Conservation (phyloP, 2,113 vertebrate species). For the Neoarius graeffei region DNA sequence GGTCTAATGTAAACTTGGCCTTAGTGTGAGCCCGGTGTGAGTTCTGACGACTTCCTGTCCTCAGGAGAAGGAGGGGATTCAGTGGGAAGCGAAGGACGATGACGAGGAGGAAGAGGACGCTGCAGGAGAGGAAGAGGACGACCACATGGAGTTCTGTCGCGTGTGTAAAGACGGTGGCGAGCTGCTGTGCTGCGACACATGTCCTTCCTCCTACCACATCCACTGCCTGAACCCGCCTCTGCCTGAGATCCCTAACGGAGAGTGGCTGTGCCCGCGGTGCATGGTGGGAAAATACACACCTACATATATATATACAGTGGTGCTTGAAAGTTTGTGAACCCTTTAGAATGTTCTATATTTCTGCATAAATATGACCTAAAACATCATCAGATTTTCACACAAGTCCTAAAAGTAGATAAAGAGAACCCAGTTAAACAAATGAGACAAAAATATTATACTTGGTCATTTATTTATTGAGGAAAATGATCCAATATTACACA, state of each 20-base stretch:
- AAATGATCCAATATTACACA: too few species aligned
- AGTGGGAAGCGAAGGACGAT: constrained; percentile 95
- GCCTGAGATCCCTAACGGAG: constrained; percentile 96
- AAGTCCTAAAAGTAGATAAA: too few species aligned
- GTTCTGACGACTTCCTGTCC: neutral
- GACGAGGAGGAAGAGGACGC: constrained; percentile 91
- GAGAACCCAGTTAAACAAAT: too few species aligned
- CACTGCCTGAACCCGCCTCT: constrained; percentile 96
- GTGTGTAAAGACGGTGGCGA: constrained; percentile 96
- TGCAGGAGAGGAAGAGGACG: constrained; percentile 90
- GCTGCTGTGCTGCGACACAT: constrained; percentile 88
- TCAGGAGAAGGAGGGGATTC: constrained; percentile 98
- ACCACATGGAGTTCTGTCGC: constrained; percentile 98
- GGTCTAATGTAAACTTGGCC: too few species aligned
- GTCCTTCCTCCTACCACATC: constrained; percentile 92
- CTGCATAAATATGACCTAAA: too few species aligned
- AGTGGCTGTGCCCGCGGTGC: constrained; percentile 98
- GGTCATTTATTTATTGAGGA: too few species aligned
- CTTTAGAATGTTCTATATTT: too few species aligned
- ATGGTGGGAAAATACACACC: constrained; percentile 80
- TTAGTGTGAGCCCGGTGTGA: too few species aligned
- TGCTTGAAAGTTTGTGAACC: too few species aligned
- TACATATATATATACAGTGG: too few species aligned
- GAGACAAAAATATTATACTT: too few species aligned
- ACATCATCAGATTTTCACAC: too few species aligned